Percentiles rank a stretch among this genome's conserved stretches.
These are phyloP conservation scores for Nothocercus nigrocapillus DNA, from an alignment of 2,113 vertebrate genomes.

Conservation along the genomic window DNA sequence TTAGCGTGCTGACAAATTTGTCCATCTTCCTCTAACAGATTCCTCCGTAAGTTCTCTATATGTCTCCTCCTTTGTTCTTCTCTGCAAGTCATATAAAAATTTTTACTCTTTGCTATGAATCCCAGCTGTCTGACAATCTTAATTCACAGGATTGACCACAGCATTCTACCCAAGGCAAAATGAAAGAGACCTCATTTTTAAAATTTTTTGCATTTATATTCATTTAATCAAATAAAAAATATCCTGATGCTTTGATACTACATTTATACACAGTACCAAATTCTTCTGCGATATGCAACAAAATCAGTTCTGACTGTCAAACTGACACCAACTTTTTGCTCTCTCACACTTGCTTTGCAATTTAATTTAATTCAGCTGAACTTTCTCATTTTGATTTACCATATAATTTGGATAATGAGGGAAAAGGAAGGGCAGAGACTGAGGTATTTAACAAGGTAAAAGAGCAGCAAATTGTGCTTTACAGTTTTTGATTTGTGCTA, in stretches of 20 bases:
- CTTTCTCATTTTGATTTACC: not conserved
- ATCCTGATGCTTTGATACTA: not conserved
- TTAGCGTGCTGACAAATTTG: not conserved
- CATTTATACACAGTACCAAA: not conserved
- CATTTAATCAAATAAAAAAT: not conserved
- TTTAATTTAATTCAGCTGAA: not conserved
- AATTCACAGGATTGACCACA: not conserved
- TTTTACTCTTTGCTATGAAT: not conserved
- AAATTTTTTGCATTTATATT: not conserved
- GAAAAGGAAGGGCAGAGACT: not conserved
- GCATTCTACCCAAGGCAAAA: not conserved
- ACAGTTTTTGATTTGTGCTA: not conserved
- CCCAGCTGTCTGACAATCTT: not conserved
- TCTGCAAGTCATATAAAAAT: not conserved
- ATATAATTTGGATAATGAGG: slow-evolving; percentile 3
- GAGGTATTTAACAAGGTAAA: not conserved
- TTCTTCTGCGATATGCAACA: not conserved
- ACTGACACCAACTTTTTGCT: not conserved
- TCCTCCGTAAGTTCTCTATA: not conserved
- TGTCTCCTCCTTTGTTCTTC: not conserved
- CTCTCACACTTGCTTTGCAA: not conserved
- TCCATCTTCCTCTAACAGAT: not conserved
- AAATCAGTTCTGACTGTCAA: not conserved
- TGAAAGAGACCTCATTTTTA: not conserved
- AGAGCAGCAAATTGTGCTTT: not conserved